These are phyloP conservation scores for Polia nebulosa DNA, from an alignment of 2,888 invertebrate genomes.

Conservation along the genomic window DNA sequence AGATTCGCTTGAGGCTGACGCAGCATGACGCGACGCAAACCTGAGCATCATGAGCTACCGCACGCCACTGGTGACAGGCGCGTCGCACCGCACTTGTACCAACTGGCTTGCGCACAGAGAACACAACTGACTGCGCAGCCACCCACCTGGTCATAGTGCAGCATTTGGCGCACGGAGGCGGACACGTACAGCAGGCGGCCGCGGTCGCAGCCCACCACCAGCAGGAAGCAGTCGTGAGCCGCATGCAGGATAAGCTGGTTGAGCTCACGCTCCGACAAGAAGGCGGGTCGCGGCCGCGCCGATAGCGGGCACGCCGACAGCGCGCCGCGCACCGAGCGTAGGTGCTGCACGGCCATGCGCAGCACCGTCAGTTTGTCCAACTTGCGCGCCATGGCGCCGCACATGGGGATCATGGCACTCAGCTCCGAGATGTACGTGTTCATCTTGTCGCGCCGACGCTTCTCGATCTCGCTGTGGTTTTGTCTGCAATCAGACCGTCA, in stretches of 20 bases:
- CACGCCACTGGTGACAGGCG: background rate
- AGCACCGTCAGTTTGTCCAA: constrained; percentile 97
- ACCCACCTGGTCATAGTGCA: constrained; percentile 95
- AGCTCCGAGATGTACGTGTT: constrained; percentile 98
- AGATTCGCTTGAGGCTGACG: background rate
- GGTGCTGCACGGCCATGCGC: constrained; percentile 98
- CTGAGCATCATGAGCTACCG: background rate
- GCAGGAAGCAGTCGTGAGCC: constrained; percentile 96
- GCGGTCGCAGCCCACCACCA: constrained; percentile 98
- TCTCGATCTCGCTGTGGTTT: constrained; percentile 99
- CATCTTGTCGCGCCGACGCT: constrained; percentile 98
- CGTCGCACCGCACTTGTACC: background rate
- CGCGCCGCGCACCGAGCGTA: constrained; percentile 92
- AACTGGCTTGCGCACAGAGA: background rate
- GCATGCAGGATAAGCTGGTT: constrained; percentile 96
- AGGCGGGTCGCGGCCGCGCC: constrained; percentile 95
- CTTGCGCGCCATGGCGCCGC: constrained; percentile 97
- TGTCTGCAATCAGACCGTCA: constrained; percentile 91
- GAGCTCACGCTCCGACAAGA: constrained; percentile 96
- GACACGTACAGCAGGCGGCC: constrained; percentile 97
- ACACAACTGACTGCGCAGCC: background rate
- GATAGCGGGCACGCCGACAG: constrained; percentile 92
- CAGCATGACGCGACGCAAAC: background rate
- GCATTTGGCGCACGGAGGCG: constrained; percentile 95
- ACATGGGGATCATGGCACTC: constrained; percentile 98